Conservation (phyloP, 2,113 vertebrate genomes). For the Heterotilapia buettikoferi region DNA sequence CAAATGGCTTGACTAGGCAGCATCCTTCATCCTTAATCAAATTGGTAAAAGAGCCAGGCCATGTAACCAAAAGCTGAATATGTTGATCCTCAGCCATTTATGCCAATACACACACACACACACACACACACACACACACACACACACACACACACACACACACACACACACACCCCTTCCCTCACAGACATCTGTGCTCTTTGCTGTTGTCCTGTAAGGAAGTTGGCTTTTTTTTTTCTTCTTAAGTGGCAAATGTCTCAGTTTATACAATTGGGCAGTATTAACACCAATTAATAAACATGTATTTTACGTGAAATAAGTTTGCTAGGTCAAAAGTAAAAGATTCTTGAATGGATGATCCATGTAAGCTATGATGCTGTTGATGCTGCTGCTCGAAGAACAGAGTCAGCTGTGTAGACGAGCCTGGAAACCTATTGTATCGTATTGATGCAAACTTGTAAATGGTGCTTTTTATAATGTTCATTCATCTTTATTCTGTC, state of each 20-base stretch:
- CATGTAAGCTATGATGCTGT: neutral
- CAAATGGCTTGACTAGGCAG: constrained; percentile 17
- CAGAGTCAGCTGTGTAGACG: neutral
- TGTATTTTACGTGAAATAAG: neutral
- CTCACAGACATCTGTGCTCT: neutral
- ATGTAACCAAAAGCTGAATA: constrained; percentile 18
- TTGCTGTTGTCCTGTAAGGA: neutral
- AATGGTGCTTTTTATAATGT: neutral
- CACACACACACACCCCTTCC: neutral
- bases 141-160: too few relatives aligned
- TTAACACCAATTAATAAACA: neutral
- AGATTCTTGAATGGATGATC: neutral
- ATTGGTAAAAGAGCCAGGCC: constrained; percentile 1
- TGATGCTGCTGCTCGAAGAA: neutral
- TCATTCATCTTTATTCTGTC: too few relatives aligned
- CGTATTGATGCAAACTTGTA: neutral
- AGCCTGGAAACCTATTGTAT: neutral
- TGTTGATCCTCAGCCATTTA: neutral
- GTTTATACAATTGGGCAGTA: neutral
- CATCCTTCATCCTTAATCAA: constrained; percentile 42
- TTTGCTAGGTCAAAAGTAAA: neutral
- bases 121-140: neutral
- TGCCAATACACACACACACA: neutral
- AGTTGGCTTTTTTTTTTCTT: neutral
- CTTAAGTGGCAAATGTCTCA: neutral